phyloP scores from a whole-genome alignment of 2,113 vertebrate species.

The Clarias gariepinus region DNA sequence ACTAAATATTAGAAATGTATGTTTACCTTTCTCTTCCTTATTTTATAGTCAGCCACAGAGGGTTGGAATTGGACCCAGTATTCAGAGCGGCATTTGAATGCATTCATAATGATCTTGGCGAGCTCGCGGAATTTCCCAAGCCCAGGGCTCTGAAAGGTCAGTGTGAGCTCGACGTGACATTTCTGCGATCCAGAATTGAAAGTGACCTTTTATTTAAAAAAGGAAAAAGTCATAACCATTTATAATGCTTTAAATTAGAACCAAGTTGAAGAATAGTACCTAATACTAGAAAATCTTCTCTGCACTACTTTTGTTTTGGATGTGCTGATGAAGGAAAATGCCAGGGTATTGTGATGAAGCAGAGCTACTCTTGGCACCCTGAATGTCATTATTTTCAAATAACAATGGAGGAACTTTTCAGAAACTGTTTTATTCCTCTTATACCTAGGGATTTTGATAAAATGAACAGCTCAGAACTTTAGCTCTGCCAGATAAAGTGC shows the following conservation, averaged over 20 bases:
- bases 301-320: neutral
- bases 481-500: neutral
- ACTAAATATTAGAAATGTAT: neutral
- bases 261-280: neutral
- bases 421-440: neutral
- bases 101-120: neutral
- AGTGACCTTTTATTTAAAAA: slow-evolving; percentile 31
- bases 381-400: neutral
- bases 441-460: neutral
- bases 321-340: neutral
- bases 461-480: neutral
- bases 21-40: neutral
- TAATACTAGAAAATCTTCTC: neutral
- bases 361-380: neutral
- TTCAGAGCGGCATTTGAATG: neutral
- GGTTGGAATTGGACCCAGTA: neutral
- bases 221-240: slow-evolving; percentile 32
- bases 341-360: neutral
- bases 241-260: slow-evolving; percentile 28
- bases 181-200: slow-evolving; percentile 10
- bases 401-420: neutral
- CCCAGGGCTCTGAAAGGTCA: slow-evolving; percentile 36
- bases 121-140: neutral
- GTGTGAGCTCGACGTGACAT: slow-evolving; percentile 22
- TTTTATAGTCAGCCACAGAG: neutral